Conservation (phyloP, 2,888 invertebrate species). For the Camponotus fellah region DNA sequence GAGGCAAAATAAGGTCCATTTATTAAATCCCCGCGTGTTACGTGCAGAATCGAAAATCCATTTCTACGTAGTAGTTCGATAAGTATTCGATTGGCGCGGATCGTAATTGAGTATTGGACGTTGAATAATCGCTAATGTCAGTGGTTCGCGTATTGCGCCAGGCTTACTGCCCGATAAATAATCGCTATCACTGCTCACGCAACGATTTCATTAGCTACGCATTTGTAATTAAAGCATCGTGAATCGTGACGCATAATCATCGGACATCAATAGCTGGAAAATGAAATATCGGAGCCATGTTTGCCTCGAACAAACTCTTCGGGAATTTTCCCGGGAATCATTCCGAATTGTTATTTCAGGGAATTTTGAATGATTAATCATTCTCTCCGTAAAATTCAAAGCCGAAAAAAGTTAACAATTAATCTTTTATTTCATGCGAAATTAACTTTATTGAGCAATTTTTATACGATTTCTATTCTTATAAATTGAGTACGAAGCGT, state of each 20-base stretch:
- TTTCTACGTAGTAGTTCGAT: conserved; percentile 23
- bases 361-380: not conserved
- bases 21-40: not conserved
- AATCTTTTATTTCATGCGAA: not conserved
- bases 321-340: not conserved
- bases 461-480: not conserved
- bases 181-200: conserved; percentile 54
- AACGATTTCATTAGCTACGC: conserved; percentile 34
- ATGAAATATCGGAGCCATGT: conserved; percentile 38
- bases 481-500: not conserved
- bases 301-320: not conserved
- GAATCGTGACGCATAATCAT: conserved; percentile 46
- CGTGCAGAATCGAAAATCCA: conserved; percentile 48
- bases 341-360: not conserved
- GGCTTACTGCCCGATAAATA: conserved; percentile 59
- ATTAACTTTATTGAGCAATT: conserved; percentile 1
- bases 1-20: not conserved
- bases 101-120: conserved; percentile 58
- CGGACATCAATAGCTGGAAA: conserved; percentile 23
- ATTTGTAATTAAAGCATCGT: conserved; percentile 34
- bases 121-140: conserved; percentile 58
- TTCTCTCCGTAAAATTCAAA: not conserved
- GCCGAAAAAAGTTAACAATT: not conserved
- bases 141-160: conserved; percentile 22
- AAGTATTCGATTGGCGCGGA: conserved; percentile 17